These are phyloP conservation scores for Pseudopleuronectes americanus DNA, from an alignment of 2,797 vertebrate species.

Conservation along the genomic window DNA sequence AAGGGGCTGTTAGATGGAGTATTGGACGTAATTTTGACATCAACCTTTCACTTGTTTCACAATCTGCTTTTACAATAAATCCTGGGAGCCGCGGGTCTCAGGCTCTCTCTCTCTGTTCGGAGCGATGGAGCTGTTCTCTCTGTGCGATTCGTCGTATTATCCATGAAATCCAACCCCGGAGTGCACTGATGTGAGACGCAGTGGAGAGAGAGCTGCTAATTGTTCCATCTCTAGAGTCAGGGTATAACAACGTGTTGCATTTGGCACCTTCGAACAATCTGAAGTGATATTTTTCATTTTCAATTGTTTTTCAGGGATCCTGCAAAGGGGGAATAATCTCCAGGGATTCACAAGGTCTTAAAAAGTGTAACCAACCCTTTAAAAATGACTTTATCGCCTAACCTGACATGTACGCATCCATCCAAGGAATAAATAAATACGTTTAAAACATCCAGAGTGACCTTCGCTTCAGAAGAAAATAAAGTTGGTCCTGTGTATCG, in stretches of 20 bases:
- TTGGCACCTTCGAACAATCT: neutral
- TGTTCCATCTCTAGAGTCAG: conserved; percentile 20
- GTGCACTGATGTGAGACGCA: conserved; percentile 34
- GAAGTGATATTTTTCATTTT: conserved; percentile 5
- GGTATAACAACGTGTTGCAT: conserved; percentile 9
- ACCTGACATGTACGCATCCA: too few species aligned
- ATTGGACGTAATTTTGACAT: conserved; percentile 68
- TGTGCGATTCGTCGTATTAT: conserved; percentile 52
- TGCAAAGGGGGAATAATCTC: neutral
- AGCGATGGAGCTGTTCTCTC: conserved; percentile 58
- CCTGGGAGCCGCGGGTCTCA: conserved; percentile 49
- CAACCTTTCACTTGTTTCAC: conserved; percentile 72
- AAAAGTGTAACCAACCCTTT: too few species aligned
- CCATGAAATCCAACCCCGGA: conserved; percentile 61
- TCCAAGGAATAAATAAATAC: too few species aligned
- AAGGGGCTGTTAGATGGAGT: conserved; percentile 64
- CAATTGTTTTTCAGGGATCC: neutral
- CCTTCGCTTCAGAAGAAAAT: too few species aligned
- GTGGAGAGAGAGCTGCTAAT: conserved; percentile 31
- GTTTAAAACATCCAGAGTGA: too few species aligned
- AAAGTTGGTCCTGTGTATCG: too few species aligned
- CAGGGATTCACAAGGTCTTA: too few species aligned
- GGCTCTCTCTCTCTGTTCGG: conserved; percentile 46
- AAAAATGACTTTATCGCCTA: too few species aligned
- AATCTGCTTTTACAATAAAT: conserved; percentile 71